phyloP scores from a whole-genome alignment of 2,113 vertebrate species.

The Pelmatolapia mariae region DNA sequence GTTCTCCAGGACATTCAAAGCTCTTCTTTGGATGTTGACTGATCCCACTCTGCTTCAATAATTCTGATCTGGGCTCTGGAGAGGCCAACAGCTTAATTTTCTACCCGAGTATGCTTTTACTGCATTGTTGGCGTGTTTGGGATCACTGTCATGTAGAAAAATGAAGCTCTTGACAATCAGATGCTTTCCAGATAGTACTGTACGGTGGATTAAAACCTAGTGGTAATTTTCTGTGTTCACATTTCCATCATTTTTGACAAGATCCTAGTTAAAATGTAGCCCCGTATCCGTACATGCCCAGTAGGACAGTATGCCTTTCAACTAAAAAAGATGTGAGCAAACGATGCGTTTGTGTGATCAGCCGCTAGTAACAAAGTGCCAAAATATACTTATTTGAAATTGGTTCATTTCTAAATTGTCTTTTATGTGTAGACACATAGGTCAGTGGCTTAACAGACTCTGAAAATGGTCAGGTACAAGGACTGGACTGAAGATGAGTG shows the following conservation, averaged over 20 bases:
- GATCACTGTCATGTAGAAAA: background rate
- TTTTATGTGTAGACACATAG: background rate
- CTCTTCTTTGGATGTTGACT: background rate
- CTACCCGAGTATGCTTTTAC: accelerated
- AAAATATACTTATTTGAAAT: background rate
- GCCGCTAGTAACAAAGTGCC: background rate
- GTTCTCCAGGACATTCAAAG: background rate
- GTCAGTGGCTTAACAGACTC: accelerated
- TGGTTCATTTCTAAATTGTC: accelerated
- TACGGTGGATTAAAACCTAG: background rate
- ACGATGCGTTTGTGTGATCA: accelerated
- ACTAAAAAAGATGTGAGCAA: background rate
- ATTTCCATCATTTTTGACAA: background rate
- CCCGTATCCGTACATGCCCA: background rate
- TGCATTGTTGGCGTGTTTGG: background rate
- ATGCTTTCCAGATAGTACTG: background rate
- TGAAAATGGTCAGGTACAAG: background rate
- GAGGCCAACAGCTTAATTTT: background rate
- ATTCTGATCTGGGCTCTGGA: background rate
- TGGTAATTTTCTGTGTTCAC: accelerated
- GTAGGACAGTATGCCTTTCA: background rate
- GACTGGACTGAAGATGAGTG: background rate
- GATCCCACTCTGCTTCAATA: background rate
- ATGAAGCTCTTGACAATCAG: accelerated
- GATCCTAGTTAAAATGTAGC: background rate